phyloP scores from a whole-genome alignment of 2,888 invertebrate species.

The Idaea aversata region DNA sequence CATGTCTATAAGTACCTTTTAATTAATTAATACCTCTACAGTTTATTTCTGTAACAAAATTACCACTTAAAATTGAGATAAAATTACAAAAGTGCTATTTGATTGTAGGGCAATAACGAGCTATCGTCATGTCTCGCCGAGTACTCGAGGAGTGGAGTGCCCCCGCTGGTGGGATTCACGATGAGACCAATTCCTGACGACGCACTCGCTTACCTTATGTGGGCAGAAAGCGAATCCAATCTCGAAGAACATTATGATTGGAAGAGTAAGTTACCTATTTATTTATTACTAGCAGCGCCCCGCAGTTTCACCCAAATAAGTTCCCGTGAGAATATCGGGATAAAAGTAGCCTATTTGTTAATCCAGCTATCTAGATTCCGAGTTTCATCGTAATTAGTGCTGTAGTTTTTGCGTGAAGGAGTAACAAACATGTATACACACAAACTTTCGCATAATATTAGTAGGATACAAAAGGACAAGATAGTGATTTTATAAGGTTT shows the following conservation, averaged over 20 bases:
- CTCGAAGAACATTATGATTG: constrained; percentile 41
- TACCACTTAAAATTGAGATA: background rate
- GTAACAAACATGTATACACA: no score
- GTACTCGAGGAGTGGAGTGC: constrained; percentile 48
- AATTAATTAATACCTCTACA: constrained; percentile 9
- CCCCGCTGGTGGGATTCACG: constrained; percentile 44
- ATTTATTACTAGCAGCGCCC: background rate
- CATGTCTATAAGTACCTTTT: background rate
- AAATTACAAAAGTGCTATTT: background rate
- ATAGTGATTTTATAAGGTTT: no score
- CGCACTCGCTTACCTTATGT: constrained; percentile 42
- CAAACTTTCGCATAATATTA: no score
- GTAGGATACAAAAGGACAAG: no score
- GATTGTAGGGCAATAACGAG: constrained; percentile 48
- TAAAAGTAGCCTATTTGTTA: no score
- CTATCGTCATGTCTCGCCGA: constrained; percentile 44
- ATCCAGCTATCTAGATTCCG: no score
- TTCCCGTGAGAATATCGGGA: no score
- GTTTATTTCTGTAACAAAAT: no score
- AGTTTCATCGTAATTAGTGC: no score
- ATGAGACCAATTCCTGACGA: constrained; percentile 37
- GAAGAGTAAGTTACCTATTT: constrained; percentile 46
- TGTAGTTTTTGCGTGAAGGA: no score
- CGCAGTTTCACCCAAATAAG: no score
- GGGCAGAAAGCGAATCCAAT: constrained; percentile 44